Percentiles rank a stretch among this genome's conserved stretches.
Conservation (phyloP, 2,888 invertebrate species). For the Stenotaenia linearis region DNA sequence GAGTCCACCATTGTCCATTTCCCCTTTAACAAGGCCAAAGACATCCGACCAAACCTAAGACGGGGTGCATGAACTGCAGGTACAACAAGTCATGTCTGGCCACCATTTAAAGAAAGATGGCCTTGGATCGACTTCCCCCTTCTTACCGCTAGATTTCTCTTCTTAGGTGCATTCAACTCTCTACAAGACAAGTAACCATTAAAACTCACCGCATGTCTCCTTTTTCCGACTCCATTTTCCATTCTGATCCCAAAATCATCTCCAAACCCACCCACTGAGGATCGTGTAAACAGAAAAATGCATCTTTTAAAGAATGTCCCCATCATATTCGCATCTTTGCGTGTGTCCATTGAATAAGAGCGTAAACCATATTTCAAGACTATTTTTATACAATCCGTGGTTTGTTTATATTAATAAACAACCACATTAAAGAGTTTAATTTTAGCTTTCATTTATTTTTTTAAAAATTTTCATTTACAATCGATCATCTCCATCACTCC, state of each 20-base stretch:
- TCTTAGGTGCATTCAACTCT: constrained; percentile 10
- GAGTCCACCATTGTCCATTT: background rate
- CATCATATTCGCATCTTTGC: background rate
- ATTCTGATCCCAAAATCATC: background rate
- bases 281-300: background rate
- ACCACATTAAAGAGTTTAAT: too few species aligned
- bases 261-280: background rate
- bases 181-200: background rate
- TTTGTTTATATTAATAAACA: too few species aligned
- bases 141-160: background rate
- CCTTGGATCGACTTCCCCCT: constrained; percentile 12
- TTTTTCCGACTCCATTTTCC: background rate
- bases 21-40: constrained; percentile 23
- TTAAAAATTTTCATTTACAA: too few species aligned
- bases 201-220: background rate
- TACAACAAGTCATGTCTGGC: constrained; percentile 16
- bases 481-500: too few species aligned
- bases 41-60: background rate
- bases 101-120: constrained; percentile 11
- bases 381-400: background rate
- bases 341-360: background rate
- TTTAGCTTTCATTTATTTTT: too few species aligned
- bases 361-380: background rate
- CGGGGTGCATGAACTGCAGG: constrained; percentile 17
- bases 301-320: background rate